A percentile compares a stretch with the other conserved stretches of the same genome.
Evolutionary conservation across 2,113 vertebrate species (phyloP).

Genomic region (Poicephalus gulielmi): DNA sequence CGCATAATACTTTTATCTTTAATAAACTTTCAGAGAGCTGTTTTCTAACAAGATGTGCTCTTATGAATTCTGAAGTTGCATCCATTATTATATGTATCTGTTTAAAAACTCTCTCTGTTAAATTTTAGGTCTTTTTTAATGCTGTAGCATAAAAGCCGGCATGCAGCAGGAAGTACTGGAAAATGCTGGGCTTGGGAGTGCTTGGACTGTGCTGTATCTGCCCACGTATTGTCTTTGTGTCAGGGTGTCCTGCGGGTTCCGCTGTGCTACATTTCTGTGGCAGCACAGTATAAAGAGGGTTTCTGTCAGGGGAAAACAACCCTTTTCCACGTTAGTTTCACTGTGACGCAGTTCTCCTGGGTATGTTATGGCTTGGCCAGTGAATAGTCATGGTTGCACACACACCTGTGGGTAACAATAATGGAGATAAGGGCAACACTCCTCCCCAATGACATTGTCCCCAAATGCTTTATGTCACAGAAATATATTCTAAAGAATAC

Average conservation of each 20-base stretch:
- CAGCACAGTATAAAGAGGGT: not conserved
- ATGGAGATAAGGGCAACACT: not conserved
- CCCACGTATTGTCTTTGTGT: fast-evolving
- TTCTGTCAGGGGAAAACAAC: not conserved
- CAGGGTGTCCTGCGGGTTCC: not conserved
- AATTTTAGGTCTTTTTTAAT: not conserved
- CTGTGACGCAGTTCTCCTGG: not conserved
- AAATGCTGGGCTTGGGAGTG: not conserved
- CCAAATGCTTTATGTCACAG: not conserved
- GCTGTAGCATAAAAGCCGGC: not conserved
- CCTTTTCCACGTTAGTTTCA: not conserved
- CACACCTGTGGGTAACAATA: fast-evolving
- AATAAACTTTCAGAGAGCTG: not conserved
- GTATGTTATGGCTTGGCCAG: not conserved
- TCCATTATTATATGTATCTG: not conserved
- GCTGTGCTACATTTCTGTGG: not conserved
- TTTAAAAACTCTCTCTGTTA: not conserved
- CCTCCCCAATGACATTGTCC: not conserved
- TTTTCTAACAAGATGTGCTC: not conserved
- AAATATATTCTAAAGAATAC: not conserved
- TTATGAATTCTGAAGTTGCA: not conserved
- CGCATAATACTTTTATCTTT: slow-evolving; percentile 4
- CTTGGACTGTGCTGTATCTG: not conserved
- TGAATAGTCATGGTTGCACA: fast-evolving
- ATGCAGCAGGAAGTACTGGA: not conserved